Conservation (phyloP, 2,113 vertebrate genomes). For the Numenius arquata region DNA sequence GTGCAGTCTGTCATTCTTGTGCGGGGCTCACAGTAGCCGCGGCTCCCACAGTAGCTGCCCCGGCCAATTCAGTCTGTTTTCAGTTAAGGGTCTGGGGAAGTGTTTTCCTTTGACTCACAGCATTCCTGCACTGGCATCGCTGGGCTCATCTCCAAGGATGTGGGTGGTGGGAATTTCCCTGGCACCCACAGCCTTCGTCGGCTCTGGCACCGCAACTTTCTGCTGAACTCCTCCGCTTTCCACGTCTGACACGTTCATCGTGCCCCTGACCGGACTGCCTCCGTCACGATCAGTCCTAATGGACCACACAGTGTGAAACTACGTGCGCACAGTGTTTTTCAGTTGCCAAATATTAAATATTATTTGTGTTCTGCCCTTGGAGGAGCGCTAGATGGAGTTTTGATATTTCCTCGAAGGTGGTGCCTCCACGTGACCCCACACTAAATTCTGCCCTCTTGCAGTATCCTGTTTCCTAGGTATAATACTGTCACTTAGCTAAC, state of each 20-base stretch:
- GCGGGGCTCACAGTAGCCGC: rapidly evolving
- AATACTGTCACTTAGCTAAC: not conserved
- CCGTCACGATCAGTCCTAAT: rapidly evolving
- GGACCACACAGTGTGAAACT: not conserved
- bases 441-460: not conserved
- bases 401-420: not conserved
- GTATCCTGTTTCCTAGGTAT: not conserved
- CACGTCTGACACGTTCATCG: rapidly evolving
- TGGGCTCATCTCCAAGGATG: not conserved
- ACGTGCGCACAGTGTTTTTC: rapidly evolving
- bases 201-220: not conserved
- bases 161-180: not conserved
- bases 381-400: not conserved
- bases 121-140: not conserved
- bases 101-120: not conserved
- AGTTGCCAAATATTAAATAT: not conserved
- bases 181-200: not conserved
- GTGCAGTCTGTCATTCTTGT: rapidly evolving
- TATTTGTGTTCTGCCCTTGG: not conserved
- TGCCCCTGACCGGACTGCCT: not conserved
- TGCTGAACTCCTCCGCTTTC: not conserved
- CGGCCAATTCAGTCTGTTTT: not conserved
- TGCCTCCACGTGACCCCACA: rapidly evolving
- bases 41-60: rapidly evolving
- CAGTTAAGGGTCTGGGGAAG: not conserved